Base-by-base conservation (phyloP, 2,113 vertebrate genomes). In the Acanthochromis polyacanthus region DNA sequence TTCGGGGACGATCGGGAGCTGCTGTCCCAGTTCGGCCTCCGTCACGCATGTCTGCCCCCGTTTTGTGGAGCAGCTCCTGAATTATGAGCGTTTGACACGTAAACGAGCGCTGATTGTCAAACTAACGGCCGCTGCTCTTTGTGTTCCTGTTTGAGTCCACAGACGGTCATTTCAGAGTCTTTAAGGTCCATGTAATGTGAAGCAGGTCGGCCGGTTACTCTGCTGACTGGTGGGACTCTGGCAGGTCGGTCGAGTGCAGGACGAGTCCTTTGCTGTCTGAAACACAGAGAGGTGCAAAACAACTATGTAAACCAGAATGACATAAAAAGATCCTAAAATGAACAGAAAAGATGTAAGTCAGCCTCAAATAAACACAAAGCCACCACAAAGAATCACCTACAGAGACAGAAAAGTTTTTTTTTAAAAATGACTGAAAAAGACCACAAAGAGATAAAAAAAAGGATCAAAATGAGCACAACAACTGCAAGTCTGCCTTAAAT, bases 1-100 rank as follows among this genome's bases (percentile, higher is more conserved):
- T 56, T 53, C 65, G 0, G 80, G 86, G 83, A 73, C 52, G 25
- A 51, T 19, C 22, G 0, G 78, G 52, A 56, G 40, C 28, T 3
- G 32, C 5, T 40, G 86, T 80, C 82, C 86, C 87, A 86, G 46
- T 83, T 88, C 77, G 50, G 48, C 32, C 32, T 36, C 46, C 61
- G 28, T 59, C 76, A 71, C 25, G 23, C 59, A 4, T 5, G 46
- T 15, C 81, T n/a, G 59, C 58, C 40, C 45, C 30, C n/a, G 48
- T 67, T 77, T 68, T 72, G 62, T 77, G 60, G 38, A 2, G 12
- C 51, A 3, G 30, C 57, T 23, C 40, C 58, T 84, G 76, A 66
- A 50, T 75, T 25, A 56, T 55, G 75, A 48, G 45, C 15, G 20
- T 36, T 36, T 36, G 32, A 36, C 32, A 36, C 32, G 32, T 36